Conservation (phyloP, 1,140 invertebrate genomes). For the Rhyzopertha dominica region DNA sequence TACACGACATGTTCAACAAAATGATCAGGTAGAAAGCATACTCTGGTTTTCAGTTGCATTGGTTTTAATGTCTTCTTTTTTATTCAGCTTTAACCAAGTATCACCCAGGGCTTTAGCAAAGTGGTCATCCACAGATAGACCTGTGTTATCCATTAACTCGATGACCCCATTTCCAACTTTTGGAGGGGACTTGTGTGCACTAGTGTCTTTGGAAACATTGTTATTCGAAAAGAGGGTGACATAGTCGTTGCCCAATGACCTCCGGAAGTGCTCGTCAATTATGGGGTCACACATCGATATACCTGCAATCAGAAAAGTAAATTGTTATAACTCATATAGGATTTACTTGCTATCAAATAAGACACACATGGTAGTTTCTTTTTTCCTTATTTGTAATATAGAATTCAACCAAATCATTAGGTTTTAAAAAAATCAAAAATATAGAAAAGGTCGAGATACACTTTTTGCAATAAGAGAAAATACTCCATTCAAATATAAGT, state of each 20-base stretch:
- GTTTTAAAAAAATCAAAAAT: too few species aligned
- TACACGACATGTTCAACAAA: too few species aligned
- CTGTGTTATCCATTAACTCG: constrained; percentile 39
- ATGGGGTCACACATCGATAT: constrained; percentile 76
- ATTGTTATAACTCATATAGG: constrained; percentile 1
- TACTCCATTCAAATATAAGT: too few species aligned
- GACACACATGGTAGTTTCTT: too few species aligned
- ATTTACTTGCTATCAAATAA: too few species aligned
- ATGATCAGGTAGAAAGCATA: constrained; percentile 20
- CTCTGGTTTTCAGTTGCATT: constrained; percentile 26
- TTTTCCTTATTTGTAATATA: too few species aligned
- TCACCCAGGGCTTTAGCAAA: constrained; percentile 94
- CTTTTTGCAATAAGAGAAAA: too few species aligned
- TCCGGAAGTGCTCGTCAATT: constrained; percentile 93
- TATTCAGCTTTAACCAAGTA: constrained; percentile 78
- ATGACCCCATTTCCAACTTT: constrained; percentile 40
- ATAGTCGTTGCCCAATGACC: constrained; percentile 87
- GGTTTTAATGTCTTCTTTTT: constrained; percentile 38
- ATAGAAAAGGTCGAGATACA: too few species aligned
- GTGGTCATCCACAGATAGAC: constrained; percentile 79
- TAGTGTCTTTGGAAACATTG: constrained; percentile 50
- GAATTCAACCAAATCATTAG: too few species aligned
- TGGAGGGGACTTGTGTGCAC: constrained; percentile 39
- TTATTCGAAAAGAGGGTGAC: constrained; percentile 61
- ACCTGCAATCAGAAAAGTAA: constrained; percentile 45